phyloP scores from a whole-genome alignment of 2,888 invertebrate genomes.

The Stenichneumon culpator region DNA sequence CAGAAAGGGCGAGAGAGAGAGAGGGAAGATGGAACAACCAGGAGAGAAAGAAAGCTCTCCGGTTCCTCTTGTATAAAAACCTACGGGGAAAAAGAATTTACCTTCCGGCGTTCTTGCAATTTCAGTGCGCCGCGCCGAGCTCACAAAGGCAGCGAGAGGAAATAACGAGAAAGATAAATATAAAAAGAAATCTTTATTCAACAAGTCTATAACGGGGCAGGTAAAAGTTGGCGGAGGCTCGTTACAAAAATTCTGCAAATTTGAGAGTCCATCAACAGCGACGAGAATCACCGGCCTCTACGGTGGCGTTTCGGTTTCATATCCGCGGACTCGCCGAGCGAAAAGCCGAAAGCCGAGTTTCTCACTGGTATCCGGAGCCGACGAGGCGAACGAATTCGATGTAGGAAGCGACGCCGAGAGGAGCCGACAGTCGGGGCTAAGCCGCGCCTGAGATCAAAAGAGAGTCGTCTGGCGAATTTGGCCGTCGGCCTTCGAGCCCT shows the following conservation, averaged over 20 bases:
- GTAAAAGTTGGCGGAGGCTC: constrained; percentile 20
- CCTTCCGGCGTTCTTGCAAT: constrained; percentile 39
- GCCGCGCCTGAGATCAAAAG: constrained; percentile 72
- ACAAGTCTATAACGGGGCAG: constrained; percentile 3
- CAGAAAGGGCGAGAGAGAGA: neutral
- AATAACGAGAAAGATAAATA: constrained; percentile 47
- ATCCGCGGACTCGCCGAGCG: constrained; percentile 29
- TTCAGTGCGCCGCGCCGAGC: neutral
- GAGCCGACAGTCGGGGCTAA: constrained; percentile 54
- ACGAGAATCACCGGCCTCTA: constrained; percentile 35
- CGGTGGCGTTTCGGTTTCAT: constrained; percentile 19
- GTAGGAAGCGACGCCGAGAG: constrained; percentile 56
- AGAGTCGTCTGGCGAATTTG: constrained; percentile 69
- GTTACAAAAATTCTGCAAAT: constrained; percentile 27
- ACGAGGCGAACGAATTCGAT: constrained; percentile 77
- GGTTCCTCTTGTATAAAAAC: neutral
- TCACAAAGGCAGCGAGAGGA: constrained; percentile 29
- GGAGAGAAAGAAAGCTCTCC: neutral
- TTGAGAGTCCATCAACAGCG: constrained; percentile 12
- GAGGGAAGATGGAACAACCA: neutral
- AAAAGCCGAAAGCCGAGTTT: constrained; percentile 32
- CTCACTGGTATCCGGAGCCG: constrained; percentile 70
- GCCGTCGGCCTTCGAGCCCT: constrained; percentile 65
- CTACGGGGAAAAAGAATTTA: constrained; percentile 51
- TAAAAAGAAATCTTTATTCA: constrained; percentile 38